Conservation (phyloP, 2,797 vertebrate genomes). For the Philypnodon macrostomus region DNA sequence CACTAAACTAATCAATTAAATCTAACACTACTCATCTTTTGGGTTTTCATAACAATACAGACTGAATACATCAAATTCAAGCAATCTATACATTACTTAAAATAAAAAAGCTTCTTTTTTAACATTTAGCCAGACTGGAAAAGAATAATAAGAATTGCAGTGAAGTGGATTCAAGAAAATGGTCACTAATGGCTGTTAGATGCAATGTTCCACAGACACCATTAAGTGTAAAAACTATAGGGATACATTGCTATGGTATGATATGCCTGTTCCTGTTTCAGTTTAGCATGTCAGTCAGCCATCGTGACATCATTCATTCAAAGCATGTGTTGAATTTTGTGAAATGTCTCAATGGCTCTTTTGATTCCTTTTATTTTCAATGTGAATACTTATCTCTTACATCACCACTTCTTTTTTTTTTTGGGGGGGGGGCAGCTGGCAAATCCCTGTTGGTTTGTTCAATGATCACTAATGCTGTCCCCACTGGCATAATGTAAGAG, state of each 20-base stretch:
- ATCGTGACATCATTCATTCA: conserved; percentile 20
- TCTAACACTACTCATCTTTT: too few species aligned
- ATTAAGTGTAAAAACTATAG: conserved; percentile 14
- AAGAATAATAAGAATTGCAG: too few species aligned
- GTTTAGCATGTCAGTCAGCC: conserved; percentile 30
- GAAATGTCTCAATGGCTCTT: conserved; percentile 31
- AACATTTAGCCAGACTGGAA: too few species aligned
- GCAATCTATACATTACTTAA: too few species aligned
- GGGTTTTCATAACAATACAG: too few species aligned
- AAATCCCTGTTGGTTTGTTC: conserved; percentile 28
- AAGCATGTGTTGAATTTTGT: neutral
- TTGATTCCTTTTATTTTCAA: conserved; percentile 27
- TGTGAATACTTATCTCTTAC: conserved; percentile 22
- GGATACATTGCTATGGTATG: conserved; percentile 16
- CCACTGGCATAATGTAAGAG: conserved; percentile 4
- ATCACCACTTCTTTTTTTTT: conserved; percentile 28
- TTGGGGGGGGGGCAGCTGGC: conserved; percentile 56
- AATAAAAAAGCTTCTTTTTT: too few species aligned
- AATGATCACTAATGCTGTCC: conserved; percentile 35
- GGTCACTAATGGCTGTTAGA: too few species aligned
- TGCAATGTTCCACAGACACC: too few species aligned
- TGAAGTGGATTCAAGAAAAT: too few species aligned
- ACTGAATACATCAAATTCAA: too few species aligned
- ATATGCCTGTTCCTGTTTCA: conserved; percentile 17
- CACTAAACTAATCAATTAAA: too few species aligned